phyloP scores from a whole-genome alignment of 2,888 invertebrate species.

The Ophion ventricosus region DNA sequence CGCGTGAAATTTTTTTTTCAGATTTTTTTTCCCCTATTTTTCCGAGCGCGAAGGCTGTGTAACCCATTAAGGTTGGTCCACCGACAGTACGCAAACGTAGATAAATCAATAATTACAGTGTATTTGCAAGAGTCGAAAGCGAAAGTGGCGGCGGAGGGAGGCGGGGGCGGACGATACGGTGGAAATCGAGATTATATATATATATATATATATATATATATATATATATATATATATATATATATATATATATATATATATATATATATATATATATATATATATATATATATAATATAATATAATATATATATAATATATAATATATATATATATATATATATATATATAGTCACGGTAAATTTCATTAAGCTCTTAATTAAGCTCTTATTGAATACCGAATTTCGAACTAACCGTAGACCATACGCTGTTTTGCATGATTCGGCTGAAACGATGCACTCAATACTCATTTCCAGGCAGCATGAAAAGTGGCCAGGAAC shows the following conservation, averaged over 20 bases:
- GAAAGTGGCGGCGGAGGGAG: not conserved
- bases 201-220: conserved; percentile 30
- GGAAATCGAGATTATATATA: conserved; percentile 2
- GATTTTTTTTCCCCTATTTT: no score
- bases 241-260: conserved; percentile 20
- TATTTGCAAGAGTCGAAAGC: conserved; percentile 11
- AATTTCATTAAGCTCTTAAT: conserved; percentile 69
- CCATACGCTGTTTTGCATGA: conserved; percentile 54
- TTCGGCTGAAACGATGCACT: conserved; percentile 45
- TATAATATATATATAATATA: conserved; percentile 38
- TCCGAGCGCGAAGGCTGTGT: no score
- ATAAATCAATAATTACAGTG: conserved; percentile 46
- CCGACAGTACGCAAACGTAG: conserved; percentile 19
- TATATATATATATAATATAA: not conserved
- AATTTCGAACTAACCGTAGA: conserved; percentile 62
- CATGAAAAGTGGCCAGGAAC: not conserved
- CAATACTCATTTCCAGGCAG: conserved; percentile 18
- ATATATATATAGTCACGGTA: conserved; percentile 42
- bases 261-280: conserved; percentile 30
- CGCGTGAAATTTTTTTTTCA: no score
- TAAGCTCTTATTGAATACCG: conserved; percentile 68
- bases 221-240: conserved; percentile 5
- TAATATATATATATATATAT: conserved; percentile 6
- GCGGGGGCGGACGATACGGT: not conserved
- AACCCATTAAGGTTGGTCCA: no score